A percentile compares a stretch with the other conserved stretches of the same genome.
Evolutionary conservation across 2,797 vertebrate species (phyloP).

Genomic region (Heterohyrax brucei): DNA sequence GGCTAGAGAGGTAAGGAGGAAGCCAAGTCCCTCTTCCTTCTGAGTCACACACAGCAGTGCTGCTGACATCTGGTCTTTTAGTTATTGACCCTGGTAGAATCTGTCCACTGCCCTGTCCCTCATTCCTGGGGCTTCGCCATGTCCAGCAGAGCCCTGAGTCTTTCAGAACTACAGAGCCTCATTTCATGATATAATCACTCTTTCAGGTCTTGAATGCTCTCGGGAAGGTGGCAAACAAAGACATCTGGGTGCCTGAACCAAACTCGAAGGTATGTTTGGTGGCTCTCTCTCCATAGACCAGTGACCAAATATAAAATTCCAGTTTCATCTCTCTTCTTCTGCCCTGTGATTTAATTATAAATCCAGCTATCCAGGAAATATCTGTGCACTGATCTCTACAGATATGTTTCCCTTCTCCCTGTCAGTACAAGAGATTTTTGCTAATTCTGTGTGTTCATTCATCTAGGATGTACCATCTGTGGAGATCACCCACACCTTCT

Average conservation of each 20-base stretch:
- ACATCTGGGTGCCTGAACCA: conserved; percentile 91
- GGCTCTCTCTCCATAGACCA: neutral
- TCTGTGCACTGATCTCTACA: neutral
- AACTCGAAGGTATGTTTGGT: conserved; percentile 88
- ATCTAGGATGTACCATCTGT: conserved; percentile 90
- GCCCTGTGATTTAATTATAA: conserved; percentile 38
- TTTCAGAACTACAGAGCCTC: neutral
- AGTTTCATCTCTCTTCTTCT: neutral
- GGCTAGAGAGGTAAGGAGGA: conserved; percentile 91
- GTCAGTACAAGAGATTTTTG: neutral
- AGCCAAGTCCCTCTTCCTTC: neutral
- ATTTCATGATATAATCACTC: conserved; percentile 59
- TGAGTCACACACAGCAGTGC: neutral
- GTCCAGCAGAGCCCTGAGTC: conserved; percentile 4
- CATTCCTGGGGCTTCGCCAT: neutral
- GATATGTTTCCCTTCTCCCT: neutral
- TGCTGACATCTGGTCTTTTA: conserved; percentile 48
- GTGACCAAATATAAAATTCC: accelerated
- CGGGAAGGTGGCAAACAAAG: conserved; percentile 89
- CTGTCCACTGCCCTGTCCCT: conserved; percentile 9
- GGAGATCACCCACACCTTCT: conserved; percentile 89
- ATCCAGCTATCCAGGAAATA: neutral
- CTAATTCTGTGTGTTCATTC: conserved; percentile 79
- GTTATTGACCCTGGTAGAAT: conserved; percentile 25
- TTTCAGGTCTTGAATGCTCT: conserved; percentile 90